These are phyloP conservation scores for Sicus ferrugineus DNA, from an alignment of 2,888 invertebrate genomes.

Conservation along the genomic window DNA sequence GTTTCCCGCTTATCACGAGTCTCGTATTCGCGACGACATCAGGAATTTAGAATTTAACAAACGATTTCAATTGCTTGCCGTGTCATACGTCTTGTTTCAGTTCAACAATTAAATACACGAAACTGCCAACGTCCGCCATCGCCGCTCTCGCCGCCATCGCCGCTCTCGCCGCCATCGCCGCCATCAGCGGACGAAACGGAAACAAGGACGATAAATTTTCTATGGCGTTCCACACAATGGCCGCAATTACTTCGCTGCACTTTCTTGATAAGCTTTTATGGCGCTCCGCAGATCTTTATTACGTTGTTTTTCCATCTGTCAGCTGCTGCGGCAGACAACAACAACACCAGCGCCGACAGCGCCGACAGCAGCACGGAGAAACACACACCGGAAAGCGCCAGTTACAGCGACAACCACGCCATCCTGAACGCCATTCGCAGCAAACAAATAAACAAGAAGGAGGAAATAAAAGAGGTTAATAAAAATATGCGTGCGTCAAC, in stretches of 20 bases:
- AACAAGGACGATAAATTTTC: constrained; percentile 16
- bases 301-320: constrained; percentile 27
- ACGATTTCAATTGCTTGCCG: too few relatives aligned
- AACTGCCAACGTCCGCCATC: background rate
- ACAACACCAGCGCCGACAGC: background rate
- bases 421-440: constrained; percentile 7
- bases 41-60: too few relatives aligned
- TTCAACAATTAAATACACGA: background rate
- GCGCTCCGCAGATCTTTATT: constrained; percentile 29
- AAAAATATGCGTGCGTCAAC: constrained; percentile 29
- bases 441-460: background rate
- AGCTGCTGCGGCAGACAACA: constrained; percentile 7
- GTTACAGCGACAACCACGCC: background rate
- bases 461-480: constrained; percentile 25
- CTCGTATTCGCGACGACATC: too few relatives aligned
- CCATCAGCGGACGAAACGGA: background rate
- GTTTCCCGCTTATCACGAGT: too few relatives aligned
- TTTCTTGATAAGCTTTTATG: constrained; percentile 31
- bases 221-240: constrained; percentile 22
- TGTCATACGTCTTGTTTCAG: background rate
- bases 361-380: background rate
- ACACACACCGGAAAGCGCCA: background rate
- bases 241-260: constrained; percentile 28
- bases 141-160: background rate
- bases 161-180: background rate